Conservation (phyloP, 2,888 invertebrate genomes). For the Melanchra persicariae region DNA sequence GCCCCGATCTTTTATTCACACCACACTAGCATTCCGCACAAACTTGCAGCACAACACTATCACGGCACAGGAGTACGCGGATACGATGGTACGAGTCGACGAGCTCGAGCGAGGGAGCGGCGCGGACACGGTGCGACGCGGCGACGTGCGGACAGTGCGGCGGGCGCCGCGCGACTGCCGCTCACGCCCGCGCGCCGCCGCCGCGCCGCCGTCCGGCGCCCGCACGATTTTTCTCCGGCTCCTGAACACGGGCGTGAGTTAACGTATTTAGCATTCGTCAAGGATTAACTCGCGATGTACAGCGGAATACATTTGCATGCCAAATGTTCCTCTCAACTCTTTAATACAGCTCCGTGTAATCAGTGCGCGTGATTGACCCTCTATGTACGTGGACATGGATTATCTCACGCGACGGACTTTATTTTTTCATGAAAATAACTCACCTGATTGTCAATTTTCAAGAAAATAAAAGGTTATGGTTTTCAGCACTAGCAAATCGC, state of each 20-base stretch:
- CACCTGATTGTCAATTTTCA: too few relatives aligned
- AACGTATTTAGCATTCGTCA: slow-evolving; percentile 65
- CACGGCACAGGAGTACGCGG: slow-evolving; percentile 64
- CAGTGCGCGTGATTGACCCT: slow-evolving; percentile 42
- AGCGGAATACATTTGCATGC: slow-evolving; percentile 62
- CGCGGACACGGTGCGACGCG: neutral
- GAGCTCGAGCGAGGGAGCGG: slow-evolving; percentile 31
- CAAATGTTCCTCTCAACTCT: slow-evolving; percentile 44
- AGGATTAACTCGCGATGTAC: slow-evolving; percentile 63
- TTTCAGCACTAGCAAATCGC: neutral
- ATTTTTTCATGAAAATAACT: slow-evolving; percentile 18
- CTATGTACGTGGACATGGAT: slow-evolving; percentile 18
- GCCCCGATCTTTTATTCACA: slow-evolving; percentile 78
- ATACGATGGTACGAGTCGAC: slow-evolving; percentile 35
- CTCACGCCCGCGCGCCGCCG: slow-evolving; percentile 53
- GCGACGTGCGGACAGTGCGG: slow-evolving; percentile 67
- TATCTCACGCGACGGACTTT: slow-evolving; percentile 9
- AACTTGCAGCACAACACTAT: slow-evolving; percentile 72
- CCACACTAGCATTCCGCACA: slow-evolving; percentile 73
- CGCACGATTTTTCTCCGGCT: slow-evolving; percentile 60
- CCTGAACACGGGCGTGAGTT: slow-evolving; percentile 59
- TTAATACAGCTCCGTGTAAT: slow-evolving; percentile 46
- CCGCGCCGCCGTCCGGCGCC: slow-evolving; percentile 42
- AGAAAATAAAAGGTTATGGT: too few relatives aligned
- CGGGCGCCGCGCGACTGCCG: slow-evolving; percentile 82